Evolutionary conservation across 2,797 vertebrate genomes (phyloP), one percentile per base, ranked within the genome.

Genomic region (Gymnodraco acuticeps): DNA sequence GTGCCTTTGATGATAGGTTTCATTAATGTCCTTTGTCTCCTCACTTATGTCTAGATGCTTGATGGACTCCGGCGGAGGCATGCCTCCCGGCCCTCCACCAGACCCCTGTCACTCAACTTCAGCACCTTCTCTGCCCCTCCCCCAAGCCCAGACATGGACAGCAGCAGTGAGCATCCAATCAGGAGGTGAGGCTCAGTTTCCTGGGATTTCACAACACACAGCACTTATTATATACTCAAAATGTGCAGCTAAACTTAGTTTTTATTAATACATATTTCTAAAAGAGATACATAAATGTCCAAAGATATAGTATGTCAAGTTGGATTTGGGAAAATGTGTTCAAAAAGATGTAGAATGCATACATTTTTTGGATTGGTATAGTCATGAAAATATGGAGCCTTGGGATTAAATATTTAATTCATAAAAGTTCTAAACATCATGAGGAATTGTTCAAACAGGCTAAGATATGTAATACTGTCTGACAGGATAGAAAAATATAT

Each of bases 81-180:
- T 20, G 87, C 82, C 90, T 94, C 94, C 82, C 87, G 93, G 83
- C 80, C 80, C 52, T 82, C 80, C 61, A 70, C 93, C 70, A 87
- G 94, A 56, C 93, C 94, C 75, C 84, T 94, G 81, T 94, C 95
- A 20, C 93, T 95, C 88, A 95, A 94, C 91, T 94, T 95, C 91
- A 94, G 92, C 86, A 93, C 92, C 84, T 94, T 95, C 89, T 94
- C 94, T 0, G 87, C 91, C 52, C 87, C 95, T 71, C 94, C 94
- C 54, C 91, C 91, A 19, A 94, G 94, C 81, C 90, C 93, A 1
- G 94, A 95, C 84, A 88, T 95, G 93, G 95, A 95, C 61, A 80
- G 87, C 78, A 88, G 89, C 84, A 91, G 87, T 48, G 92, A 93
- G 77, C 95, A 95, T 88, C 95, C 95, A 68, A 92, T 95, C 90